Base-by-base conservation (phyloP, 2,113 vertebrate species). In the Nothoprocta pentlandii region DNA sequence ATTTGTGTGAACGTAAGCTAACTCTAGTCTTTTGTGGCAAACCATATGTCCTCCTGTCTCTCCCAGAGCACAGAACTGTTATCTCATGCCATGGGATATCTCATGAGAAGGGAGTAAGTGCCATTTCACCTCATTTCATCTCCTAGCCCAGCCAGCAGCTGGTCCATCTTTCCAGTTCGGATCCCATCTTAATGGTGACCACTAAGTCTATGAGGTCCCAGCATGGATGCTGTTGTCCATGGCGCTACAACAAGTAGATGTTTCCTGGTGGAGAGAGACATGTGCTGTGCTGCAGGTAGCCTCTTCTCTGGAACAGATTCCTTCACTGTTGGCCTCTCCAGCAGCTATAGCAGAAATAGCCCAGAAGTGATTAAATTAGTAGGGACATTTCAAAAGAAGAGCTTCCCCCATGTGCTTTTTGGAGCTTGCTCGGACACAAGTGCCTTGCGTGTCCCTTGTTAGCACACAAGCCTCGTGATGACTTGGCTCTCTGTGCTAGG, bases 401-500 rank as follows among this genome's bases (percentile, higher is more conserved):
- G 49, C 67, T 92, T 85, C 8, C 84, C 63, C 28, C 20, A 8
- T 53, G 70, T 53, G 58, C 87, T 94, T 94, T 71, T 87, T 95
- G 96, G 62, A 95, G 70, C 70, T 80, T 85, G 78, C 53, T 94
- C 74, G 76, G 93, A 69, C 92, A 82, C 58, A 36, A 89, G 67
- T n/a, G 68, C 68, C 80, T 25, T 70, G 3, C 66, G 68, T 30
- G 85, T 90, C 49, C 46, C 70, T 44, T 89, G 63, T 96, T 95
- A 53, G 92, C 79, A 96, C 96, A 83, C 82, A 90, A 69, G 39
- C 79, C 90, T 94, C 9, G 2, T 96, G 96, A 95, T 80, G 87
- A 11, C 87, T 94, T 93, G 85, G 93, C 85, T 83, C 78, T 70
- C 63, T 74, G 49, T 28, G 14, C 64, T 30, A 44, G 21, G 30